Evolutionary conservation across 35 echinoderm and acorn worm species (phyloP).

Genomic region (Hemicentrotus pulcherrimus): DNA sequence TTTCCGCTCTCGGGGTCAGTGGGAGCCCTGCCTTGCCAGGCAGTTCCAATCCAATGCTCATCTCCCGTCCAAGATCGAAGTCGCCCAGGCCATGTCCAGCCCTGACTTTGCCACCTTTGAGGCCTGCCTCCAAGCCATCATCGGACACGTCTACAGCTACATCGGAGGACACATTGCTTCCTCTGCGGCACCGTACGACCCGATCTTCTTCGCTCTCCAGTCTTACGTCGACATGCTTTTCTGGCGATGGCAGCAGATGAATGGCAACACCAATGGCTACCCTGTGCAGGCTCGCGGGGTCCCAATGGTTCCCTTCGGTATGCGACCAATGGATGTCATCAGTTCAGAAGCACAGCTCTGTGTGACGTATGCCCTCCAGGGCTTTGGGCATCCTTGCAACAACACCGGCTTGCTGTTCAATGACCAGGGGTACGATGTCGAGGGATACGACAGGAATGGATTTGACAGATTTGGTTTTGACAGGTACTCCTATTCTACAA

Average conservation of each 20-base stretch:
- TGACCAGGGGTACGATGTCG: constrained; percentile 68
- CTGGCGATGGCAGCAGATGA: constrained; percentile 85
- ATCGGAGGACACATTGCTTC: constrained; percentile 88
- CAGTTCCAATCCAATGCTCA: constrained; percentile 59
- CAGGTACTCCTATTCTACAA: constrained; percentile 52
- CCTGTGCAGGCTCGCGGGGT: constrained; percentile 63
- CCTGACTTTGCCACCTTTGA: constrained; percentile 73
- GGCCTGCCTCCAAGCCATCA: constrained; percentile 81
- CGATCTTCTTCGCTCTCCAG: constrained; percentile 87
- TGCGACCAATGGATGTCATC: constrained; percentile 67
- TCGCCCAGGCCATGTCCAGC: constrained; percentile 76
- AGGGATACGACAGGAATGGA: constrained; percentile 88
- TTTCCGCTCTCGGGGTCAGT: constrained; percentile 65
- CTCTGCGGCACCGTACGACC: constrained; percentile 87
- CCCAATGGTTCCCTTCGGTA: constrained; percentile 83
- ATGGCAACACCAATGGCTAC: constrained; percentile 56
- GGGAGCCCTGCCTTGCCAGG: constrained; percentile 82
- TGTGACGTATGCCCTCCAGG: constrained; percentile 77
- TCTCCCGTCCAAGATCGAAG: constrained; percentile 87
- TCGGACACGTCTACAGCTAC: constrained; percentile 80
- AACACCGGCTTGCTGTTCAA: constrained; percentile 69
- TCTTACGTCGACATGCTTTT: constrained; percentile 95
- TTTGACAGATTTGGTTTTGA: constrained; percentile 86
- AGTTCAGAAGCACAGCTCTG: constrained; percentile 79
- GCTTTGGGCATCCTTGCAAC: constrained; percentile 85